phyloP scores from a whole-genome alignment of 2,797 vertebrate species.

The Paguma larvata region DNA sequence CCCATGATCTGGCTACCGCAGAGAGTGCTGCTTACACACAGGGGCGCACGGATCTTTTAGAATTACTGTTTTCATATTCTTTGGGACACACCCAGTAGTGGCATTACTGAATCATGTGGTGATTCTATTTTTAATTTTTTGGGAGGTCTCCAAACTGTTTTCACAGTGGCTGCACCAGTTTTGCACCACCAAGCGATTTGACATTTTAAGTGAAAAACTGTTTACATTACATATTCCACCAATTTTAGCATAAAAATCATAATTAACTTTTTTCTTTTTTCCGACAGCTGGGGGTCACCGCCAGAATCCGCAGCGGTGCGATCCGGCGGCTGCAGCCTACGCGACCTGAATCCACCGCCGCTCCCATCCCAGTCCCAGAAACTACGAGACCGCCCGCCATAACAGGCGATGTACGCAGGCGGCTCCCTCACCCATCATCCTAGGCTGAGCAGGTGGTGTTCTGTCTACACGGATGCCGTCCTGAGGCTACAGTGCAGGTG shows the following conservation, averaged over 20 bases:
- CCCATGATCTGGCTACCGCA: not conserved
- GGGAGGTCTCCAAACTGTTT: not conserved
- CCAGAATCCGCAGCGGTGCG: not conserved
- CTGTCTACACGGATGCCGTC: not conserved
- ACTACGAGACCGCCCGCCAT: not conserved
- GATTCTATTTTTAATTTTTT: not conserved
- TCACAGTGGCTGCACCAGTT: not conserved
- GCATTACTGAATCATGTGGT: not conserved
- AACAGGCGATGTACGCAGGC: accelerated
- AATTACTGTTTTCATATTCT: not conserved
- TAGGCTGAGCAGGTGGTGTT: not conserved
- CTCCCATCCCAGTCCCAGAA: not conserved
- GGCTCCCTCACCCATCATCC: not conserved
- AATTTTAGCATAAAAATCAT: conserved; percentile 1
- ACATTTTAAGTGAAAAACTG: conserved; percentile 13
- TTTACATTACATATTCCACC: not conserved
- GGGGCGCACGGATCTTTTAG: not conserved
- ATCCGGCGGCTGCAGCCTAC: not conserved
- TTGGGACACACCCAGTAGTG: not conserved
- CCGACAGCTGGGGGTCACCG: not conserved
- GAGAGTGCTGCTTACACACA: too few relatives aligned
- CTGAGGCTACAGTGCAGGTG: accelerated
- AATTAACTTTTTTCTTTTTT: not conserved
- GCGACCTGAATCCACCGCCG: not conserved
- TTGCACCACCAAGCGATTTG: not conserved